Evolutionary conservation across 2,113 vertebrate genomes (phyloP).

Genomic region (human (Homo sapiens)): DNA sequence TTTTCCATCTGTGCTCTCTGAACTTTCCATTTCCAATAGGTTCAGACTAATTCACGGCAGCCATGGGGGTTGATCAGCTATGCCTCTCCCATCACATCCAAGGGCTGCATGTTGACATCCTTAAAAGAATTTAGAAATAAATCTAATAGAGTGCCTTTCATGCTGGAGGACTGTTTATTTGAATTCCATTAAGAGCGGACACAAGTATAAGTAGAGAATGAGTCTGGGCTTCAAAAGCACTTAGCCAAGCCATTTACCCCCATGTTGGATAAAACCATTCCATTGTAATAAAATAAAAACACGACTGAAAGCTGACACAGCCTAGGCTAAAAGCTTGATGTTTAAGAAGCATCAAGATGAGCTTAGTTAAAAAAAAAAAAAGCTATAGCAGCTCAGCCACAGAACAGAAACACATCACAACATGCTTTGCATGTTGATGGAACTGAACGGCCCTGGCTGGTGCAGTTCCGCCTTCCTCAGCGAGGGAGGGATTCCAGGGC

Average conservation of each 20-base stretch:
- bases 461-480: not conserved
- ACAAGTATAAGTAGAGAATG: conserved; percentile 60
- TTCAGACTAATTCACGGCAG: conserved; percentile 69
- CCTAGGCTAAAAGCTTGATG: not conserved
- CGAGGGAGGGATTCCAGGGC: not conserved
- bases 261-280: not conserved
- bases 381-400: not conserved
- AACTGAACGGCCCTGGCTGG: not conserved
- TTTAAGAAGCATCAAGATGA: not conserved
- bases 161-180: conserved; percentile 65
- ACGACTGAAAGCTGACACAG: not conserved
- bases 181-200: conserved; percentile 75
- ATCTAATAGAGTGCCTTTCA: conserved; percentile 66
- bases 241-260: conserved; percentile 49
- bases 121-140: conserved; percentile 74
- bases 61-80: conserved; percentile 28
- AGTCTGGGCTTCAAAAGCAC: conserved; percentile 63
- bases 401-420: not conserved
- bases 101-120: conserved; percentile 63
- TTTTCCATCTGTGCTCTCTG: conserved; percentile 75
- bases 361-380: not conserved
- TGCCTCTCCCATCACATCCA: conserved; percentile 50
- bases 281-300: conserved; percentile 44
- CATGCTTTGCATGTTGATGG: not conserved
- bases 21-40: conserved; percentile 79